These are phyloP conservation scores for Macrosteles quadrilineatus DNA, from an alignment of 1,140 invertebrate species.

Conservation along the genomic window DNA sequence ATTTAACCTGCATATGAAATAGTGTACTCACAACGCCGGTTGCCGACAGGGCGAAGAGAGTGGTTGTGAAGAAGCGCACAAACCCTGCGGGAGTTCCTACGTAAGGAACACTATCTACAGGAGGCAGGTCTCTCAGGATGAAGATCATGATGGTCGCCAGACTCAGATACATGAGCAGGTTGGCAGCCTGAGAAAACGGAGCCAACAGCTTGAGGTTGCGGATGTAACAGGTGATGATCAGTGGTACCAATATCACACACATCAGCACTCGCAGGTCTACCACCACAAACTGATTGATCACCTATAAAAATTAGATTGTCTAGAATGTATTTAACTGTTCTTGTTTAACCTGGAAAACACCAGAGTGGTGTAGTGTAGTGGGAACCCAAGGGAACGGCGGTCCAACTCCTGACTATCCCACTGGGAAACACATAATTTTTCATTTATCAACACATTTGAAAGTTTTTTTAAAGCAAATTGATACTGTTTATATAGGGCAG, in stretches of 20 bases:
- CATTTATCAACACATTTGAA: too few relatives aligned
- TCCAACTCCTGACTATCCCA: too few relatives aligned
- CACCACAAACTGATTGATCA: conserved; percentile 50
- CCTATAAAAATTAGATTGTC: conserved; percentile 47
- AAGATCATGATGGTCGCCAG: conserved; percentile 70
- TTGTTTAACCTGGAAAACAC: too few relatives aligned
- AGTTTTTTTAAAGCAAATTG: too few relatives aligned
- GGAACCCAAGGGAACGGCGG: too few relatives aligned
- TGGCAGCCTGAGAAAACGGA: conserved; percentile 79
- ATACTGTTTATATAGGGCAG: too few relatives aligned
- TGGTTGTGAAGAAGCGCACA: conserved; percentile 82
- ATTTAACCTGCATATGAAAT: too few relatives aligned
- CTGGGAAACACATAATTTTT: too few relatives aligned
- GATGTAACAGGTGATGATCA: conserved; percentile 72
- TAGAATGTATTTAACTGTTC: too few relatives aligned
- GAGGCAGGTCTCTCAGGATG: conserved; percentile 61
- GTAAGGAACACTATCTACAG: conserved; percentile 56
- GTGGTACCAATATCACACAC: conserved; percentile 64
- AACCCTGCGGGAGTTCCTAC: conserved; percentile 59
- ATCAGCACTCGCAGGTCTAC: conserved; percentile 55
- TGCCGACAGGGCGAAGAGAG: conserved; percentile 87
- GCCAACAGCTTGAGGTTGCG: conserved; percentile 76
- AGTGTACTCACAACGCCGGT: conserved; percentile 77
- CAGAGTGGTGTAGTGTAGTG: too few relatives aligned
- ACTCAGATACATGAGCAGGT: conserved; percentile 68